These are phyloP conservation scores for Eurytoma adleriae DNA, from an alignment of 2,888 invertebrate genomes.

Conservation along the genomic window DNA sequence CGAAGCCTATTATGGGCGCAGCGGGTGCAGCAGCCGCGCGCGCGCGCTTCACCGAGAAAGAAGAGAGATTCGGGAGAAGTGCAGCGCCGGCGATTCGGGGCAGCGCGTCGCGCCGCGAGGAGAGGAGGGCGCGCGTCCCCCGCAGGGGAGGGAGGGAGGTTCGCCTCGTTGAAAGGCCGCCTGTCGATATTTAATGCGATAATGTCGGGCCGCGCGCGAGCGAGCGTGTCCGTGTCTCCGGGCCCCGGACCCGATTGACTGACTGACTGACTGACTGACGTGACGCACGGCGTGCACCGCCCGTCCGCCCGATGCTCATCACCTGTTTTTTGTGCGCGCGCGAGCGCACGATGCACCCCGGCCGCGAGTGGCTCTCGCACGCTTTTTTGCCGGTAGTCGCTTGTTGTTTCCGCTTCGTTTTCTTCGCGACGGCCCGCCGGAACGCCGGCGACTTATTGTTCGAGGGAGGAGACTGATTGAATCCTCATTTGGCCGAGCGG, in stretches of 20 bases:
- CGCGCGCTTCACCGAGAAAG: conserved; percentile 9
- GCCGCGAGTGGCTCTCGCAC: neutral
- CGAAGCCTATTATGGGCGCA: conserved; percentile 72
- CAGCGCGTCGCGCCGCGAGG: conserved; percentile 23
- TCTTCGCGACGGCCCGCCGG: neutral
- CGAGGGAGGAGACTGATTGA: conserved; percentile 30
- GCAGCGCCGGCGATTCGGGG: conserved; percentile 64
- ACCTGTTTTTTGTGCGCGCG: conserved; percentile 14
- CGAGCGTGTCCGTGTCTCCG: conserved; percentile 61
- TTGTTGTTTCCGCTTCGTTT: conserved; percentile 13
- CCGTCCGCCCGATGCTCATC: neutral
- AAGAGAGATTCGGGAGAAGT: conserved; percentile 64
- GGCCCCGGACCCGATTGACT: conserved; percentile 58
- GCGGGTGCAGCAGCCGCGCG: conserved; percentile 65
- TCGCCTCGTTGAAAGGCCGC: conserved; percentile 67
- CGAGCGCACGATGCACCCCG: too few relatives aligned
- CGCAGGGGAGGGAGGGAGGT: neutral
- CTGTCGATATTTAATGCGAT: conserved; percentile 74
- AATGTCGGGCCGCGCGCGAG: conserved; percentile 73
- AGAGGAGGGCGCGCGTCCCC: neutral
- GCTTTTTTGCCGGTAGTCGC: conserved; percentile 7
- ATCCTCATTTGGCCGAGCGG: conserved; percentile 33
- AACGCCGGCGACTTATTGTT: conserved; percentile 16
- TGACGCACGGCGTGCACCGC: conserved; percentile 49
- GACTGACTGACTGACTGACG: conserved; percentile 63